Evolutionary conservation across 2,888 invertebrate genomes (phyloP).

Genomic region (Steinernema carpocapsae): DNA sequence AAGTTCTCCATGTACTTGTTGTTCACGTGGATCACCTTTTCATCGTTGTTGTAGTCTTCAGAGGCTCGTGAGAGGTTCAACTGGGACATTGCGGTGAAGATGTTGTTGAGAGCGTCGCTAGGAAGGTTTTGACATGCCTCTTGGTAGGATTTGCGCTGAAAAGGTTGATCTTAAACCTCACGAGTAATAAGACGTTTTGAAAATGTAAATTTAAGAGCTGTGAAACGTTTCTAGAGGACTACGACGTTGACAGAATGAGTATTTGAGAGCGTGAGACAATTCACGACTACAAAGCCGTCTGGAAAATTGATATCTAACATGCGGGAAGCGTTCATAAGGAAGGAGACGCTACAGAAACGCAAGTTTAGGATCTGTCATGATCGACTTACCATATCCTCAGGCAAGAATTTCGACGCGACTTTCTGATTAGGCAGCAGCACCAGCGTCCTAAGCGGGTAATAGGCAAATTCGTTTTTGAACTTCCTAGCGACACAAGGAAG

Average conservation of each 20-base stretch:
- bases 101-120: background rate
- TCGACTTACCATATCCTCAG: background rate
- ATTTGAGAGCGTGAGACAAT: too few species aligned
- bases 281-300: too few species aligned
- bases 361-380: too few species aligned
- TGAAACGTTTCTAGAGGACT: too few species aligned
- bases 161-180: too few species aligned
- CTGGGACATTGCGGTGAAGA: background rate
- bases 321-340: too few species aligned
- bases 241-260: too few species aligned
- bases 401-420: background rate
- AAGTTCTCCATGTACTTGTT: constrained; percentile 10
- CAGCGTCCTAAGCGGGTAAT: background rate
- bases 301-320: too few species aligned
- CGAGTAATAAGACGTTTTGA: too few species aligned
- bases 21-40: background rate
- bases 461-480: background rate
- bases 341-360: too few species aligned
- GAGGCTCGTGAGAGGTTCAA: constrained; percentile 1
- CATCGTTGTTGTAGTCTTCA: background rate
- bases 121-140: constrained; percentile 7
- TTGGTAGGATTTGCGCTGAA: background rate
- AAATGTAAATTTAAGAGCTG: too few species aligned
- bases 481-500: constrained; percentile 6
- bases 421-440: constrained; percentile 20